Evolutionary conservation across 1,140 invertebrate genomes (phyloP).

Genomic region (Augochlora pura): DNA sequence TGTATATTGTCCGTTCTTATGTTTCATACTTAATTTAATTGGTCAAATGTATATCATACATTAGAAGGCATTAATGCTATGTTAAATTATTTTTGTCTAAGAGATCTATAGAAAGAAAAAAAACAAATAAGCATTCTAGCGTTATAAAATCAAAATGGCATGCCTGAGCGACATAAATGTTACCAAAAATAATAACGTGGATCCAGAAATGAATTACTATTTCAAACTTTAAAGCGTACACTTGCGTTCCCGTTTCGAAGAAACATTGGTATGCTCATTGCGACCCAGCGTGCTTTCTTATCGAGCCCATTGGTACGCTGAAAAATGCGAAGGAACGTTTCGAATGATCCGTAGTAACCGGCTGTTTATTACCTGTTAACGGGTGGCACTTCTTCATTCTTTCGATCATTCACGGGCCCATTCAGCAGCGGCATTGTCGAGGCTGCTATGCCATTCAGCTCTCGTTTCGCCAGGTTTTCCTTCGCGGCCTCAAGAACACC

Average conservation of each 20-base stretch:
- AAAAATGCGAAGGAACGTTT: slow-evolving; percentile 19
- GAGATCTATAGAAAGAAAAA: too few species aligned
- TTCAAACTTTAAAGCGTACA: too few species aligned
- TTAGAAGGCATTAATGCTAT: too few species aligned
- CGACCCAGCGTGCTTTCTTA: slow-evolving; percentile 10
- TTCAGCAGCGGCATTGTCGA: slow-evolving; percentile 40
- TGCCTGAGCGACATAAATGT: too few species aligned
- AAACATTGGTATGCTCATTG: slow-evolving; percentile 3
- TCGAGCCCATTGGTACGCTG: not conserved
- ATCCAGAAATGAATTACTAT: too few species aligned
- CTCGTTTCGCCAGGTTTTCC: slow-evolving; percentile 45
- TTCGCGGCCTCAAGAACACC: not conserved
- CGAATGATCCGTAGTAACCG: slow-evolving; percentile 18
- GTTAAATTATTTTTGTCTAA: too few species aligned
- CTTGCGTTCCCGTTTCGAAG: not conserved
- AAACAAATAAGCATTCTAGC: too few species aligned
- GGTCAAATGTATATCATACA: too few species aligned
- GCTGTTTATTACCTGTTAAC: slow-evolving; percentile 47
- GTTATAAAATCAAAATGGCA: too few species aligned
- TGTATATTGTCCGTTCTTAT: too few species aligned
- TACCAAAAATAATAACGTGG: too few species aligned
- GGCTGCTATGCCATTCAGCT: slow-evolving; percentile 38
- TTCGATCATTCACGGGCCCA: slow-evolving; percentile 42
- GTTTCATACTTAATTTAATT: too few species aligned
- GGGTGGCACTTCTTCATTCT: slow-evolving; percentile 39